phyloP scores from a whole-genome alignment of 2,113 vertebrate genomes.

The Zosterops lateralis region DNA sequence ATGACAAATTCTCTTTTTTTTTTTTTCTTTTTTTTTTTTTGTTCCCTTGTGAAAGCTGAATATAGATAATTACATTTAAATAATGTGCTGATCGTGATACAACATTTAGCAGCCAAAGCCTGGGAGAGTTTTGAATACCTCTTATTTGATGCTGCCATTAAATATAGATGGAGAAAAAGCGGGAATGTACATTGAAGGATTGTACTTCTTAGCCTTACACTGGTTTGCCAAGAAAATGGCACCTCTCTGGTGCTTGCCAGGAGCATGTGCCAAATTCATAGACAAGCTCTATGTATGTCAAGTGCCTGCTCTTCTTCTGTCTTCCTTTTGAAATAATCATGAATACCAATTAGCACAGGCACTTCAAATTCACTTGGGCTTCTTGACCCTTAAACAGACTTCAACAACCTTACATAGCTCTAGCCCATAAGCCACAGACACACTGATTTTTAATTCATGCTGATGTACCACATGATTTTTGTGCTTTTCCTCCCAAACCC shows the following conservation, averaged over 20 bases:
- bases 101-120: slow-evolving; percentile 31
- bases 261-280: neutral
- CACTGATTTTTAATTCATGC: neutral
- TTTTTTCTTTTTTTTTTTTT: neutral
- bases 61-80: slow-evolving; percentile 56
- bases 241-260: neutral
- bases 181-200: neutral
- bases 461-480: neutral
- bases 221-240: neutral
- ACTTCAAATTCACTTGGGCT: neutral
- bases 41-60: slow-evolving; percentile 30
- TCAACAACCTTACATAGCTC: neutral
- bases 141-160: neutral
- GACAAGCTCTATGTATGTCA: neutral
- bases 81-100: slow-evolving; percentile 42
- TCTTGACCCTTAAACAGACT: neutral
- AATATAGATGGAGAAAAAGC: neutral
- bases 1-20: neutral
- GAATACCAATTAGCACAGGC: neutral
- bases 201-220: neutral
- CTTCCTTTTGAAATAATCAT: neutral
- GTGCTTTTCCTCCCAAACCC: neutral
- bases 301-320: neutral
- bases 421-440: neutral
- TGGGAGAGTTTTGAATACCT: slow-evolving; percentile 24